A percentile compares a stretch with the other conserved stretches of the same genome.
These are phyloP conservation scores for Sitta carolinensis DNA, from an alignment of 2,797 vertebrate species.

Conservation along the genomic window DNA sequence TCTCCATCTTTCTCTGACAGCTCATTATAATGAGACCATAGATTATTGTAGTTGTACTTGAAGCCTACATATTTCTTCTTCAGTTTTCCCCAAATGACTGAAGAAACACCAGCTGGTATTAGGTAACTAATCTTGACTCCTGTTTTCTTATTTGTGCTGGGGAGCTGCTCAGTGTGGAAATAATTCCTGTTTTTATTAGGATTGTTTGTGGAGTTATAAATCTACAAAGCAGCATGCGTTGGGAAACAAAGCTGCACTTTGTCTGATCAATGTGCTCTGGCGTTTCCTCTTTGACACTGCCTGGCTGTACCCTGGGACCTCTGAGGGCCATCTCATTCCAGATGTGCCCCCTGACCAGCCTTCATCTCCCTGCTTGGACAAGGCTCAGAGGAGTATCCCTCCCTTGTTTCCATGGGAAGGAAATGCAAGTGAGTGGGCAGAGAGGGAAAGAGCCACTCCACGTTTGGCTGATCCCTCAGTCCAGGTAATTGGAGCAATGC, in stretches of 20 bases:
- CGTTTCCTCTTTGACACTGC: neutral
- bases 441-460: neutral
- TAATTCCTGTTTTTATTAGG: conserved; percentile 39
- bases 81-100: neutral
- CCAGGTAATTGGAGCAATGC: neutral
- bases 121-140: conserved; percentile 18
- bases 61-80: conserved; percentile 17
- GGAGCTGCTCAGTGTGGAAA: neutral
- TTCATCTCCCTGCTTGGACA: neutral
- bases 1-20: neutral
- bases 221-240: neutral
- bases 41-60: neutral
- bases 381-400: neutral
- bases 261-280: neutral
- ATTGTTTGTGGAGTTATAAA: conserved; percentile 50
- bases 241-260: neutral
- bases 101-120: conserved; percentile 25
- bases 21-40: neutral
- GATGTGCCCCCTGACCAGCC: conserved; percentile 42
- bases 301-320: neutral
- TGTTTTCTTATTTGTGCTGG: conserved; percentile 9
- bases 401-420: neutral
- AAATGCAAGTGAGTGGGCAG: neutral
- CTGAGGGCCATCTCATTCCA: neutral
- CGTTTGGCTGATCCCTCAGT: neutral